Conservation (phyloP, 2,797 vertebrate species). For the Enteromius unitaeniatus region DNA sequence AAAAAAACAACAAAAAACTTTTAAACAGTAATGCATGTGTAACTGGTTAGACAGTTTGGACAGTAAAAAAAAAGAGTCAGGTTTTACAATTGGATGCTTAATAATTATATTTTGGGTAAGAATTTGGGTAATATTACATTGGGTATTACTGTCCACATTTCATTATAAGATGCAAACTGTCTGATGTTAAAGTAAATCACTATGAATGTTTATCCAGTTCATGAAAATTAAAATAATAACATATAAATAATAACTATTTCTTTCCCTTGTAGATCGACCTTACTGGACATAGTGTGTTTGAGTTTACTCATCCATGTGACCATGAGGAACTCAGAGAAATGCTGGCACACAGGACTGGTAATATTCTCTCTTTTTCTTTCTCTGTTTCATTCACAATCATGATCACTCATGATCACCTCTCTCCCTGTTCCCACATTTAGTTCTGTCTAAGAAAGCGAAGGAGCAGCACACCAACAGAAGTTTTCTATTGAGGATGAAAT, state of each 20-base stretch:
- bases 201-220: constrained; percentile 13
- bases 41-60: no score
- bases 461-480: constrained; percentile 89
- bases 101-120: no score
- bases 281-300: constrained; percentile 96
- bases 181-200: not conserved
- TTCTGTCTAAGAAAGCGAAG: constrained; percentile 89
- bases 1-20: no score
- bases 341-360: constrained; percentile 92
- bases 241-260: not conserved
- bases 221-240: not conserved
- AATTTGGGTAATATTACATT: not conserved
- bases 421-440: constrained; percentile 71
- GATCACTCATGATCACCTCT: constrained; percentile 6
- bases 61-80: not conserved
- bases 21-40: no score
- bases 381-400: not conserved
- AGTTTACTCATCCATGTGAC: constrained; percentile 97
- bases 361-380: constrained; percentile 59
- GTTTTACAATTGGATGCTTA: not conserved
- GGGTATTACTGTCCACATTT: not conserved
- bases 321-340: constrained; percentile 97
- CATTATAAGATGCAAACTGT: not conserved
- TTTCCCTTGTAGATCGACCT: constrained; percentile 87
- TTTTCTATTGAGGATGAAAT: constrained; percentile 98